phyloP scores from a whole-genome alignment of 1,140 invertebrate genomes.

The Laupala kohalensis region DNA sequence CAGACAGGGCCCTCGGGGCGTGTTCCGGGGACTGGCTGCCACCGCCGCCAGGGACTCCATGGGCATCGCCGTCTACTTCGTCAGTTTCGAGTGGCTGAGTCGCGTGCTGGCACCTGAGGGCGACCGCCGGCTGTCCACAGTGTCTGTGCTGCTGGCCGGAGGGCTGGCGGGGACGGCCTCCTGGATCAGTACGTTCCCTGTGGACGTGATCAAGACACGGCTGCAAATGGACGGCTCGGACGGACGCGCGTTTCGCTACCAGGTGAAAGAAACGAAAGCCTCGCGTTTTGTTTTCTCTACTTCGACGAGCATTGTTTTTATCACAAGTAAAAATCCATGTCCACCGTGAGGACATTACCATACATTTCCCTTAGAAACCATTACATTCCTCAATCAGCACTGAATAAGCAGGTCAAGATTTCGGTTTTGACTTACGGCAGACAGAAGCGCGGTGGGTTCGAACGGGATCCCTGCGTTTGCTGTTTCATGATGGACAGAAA shows the following conservation, averaged over 20 bases:
- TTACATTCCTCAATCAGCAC: too few relatives aligned
- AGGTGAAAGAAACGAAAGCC: too few relatives aligned
- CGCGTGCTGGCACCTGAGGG: slow-evolving; percentile 17
- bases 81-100: slow-evolving; percentile 58
- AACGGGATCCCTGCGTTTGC: too few relatives aligned
- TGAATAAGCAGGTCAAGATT: too few relatives aligned
- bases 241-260: neutral
- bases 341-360: too few relatives aligned
- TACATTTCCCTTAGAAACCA: too few relatives aligned
- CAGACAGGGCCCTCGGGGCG: slow-evolving; percentile 46
- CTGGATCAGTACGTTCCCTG: slow-evolving; percentile 74
- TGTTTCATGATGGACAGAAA: too few relatives aligned
- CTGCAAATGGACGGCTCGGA: slow-evolving; percentile 24
- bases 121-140: slow-evolving; percentile 31
- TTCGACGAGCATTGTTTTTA: too few relatives aligned
- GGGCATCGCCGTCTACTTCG: slow-evolving; percentile 56
- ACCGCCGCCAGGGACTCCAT: slow-evolving; percentile 66
- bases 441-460: too few relatives aligned
- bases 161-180: slow-evolving; percentile 70
- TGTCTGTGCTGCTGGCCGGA: slow-evolving; percentile 56
- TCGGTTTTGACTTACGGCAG: too few relatives aligned
- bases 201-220: slow-evolving; percentile 81
- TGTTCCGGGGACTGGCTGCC: slow-evolving; percentile 60
- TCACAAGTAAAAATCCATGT: too few relatives aligned
- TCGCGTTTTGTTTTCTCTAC: too few relatives aligned